Conservation (phyloP, 1,140 invertebrate genomes). For the Panagrolaimus sp. region DNA sequence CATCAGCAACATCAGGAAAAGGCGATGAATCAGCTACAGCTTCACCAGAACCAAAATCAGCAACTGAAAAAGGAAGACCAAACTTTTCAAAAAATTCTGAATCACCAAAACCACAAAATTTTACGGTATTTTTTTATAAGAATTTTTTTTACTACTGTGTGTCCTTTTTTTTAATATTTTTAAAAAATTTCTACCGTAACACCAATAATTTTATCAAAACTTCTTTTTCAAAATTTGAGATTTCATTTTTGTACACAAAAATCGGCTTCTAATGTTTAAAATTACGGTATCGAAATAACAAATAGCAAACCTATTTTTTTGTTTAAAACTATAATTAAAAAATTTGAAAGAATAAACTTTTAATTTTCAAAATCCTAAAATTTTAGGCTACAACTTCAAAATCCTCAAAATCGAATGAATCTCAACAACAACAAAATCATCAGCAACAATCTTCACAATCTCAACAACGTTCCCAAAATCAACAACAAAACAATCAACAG, state of each 20-base stretch:
- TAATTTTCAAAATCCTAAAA: background rate
- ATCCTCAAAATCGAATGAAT: background rate
- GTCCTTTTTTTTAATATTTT: too few species aligned
- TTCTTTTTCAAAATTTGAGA: too few species aligned
- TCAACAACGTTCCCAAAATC: background rate
- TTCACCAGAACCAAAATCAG: background rate
- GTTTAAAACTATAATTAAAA: too few species aligned
- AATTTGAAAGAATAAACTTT: too few species aligned
- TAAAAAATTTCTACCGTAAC: too few species aligned
- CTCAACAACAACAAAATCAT: constrained; percentile 6
- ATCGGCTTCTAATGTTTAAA: too few species aligned
- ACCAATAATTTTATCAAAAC: too few species aligned
- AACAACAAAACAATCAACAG: background rate
- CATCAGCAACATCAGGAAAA: background rate
- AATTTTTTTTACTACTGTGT: too few species aligned
- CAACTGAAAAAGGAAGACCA: background rate
- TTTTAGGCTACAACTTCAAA: background rate
- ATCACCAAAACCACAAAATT: background rate
- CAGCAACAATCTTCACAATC: background rate
- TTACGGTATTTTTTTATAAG: background rate
- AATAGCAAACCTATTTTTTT: too few species aligned
- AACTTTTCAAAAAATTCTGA: background rate
- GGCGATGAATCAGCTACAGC: background rate
- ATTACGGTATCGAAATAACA: too few species aligned
- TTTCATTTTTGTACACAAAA: too few species aligned